Percentiles rank a stretch among this genome's conserved stretches.
Conservation (phyloP, 2,113 vertebrate species). For the Corythornis cristatus region DNA sequence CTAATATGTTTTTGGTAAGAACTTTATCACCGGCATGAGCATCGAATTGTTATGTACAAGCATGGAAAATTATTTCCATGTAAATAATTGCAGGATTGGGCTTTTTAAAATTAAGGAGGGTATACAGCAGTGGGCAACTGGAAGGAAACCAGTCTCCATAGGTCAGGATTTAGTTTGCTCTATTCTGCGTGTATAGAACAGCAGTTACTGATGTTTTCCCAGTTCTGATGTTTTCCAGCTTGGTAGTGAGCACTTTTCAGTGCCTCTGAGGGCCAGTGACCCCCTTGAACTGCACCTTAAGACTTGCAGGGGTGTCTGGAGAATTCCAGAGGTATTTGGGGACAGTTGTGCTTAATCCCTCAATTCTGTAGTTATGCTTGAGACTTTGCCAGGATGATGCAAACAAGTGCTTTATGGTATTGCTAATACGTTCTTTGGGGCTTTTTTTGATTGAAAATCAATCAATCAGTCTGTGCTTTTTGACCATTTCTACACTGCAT, state of each 20-base stretch:
- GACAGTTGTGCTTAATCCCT: background rate
- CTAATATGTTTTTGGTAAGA: conserved; percentile 9
- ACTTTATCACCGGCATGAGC: conserved; percentile 33
- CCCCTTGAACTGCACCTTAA: background rate
- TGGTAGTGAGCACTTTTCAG: background rate
- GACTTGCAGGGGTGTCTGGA: background rate
- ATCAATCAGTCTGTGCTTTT: background rate
- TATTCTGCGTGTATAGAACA: background rate
- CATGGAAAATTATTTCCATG: conserved; percentile 1
- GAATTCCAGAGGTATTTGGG: background rate
- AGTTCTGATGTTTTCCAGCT: background rate
- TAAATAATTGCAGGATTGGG: conserved; percentile 1
- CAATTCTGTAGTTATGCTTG: background rate
- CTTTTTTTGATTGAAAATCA: background rate
- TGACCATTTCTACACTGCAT: fast-evolving
- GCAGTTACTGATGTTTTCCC: background rate
- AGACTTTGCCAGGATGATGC: background rate
- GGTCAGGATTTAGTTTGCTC: background rate
- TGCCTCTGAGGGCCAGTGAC: background rate
- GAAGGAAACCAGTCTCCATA: background rate
- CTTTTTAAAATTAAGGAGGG: background rate
- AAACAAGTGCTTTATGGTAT: background rate
- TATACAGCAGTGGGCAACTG: background rate
- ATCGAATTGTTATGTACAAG: background rate
- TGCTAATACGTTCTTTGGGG: background rate